Evolutionary conservation across 2,888 invertebrate species (phyloP).

Genomic region (Parnassius mnemosyne): DNA sequence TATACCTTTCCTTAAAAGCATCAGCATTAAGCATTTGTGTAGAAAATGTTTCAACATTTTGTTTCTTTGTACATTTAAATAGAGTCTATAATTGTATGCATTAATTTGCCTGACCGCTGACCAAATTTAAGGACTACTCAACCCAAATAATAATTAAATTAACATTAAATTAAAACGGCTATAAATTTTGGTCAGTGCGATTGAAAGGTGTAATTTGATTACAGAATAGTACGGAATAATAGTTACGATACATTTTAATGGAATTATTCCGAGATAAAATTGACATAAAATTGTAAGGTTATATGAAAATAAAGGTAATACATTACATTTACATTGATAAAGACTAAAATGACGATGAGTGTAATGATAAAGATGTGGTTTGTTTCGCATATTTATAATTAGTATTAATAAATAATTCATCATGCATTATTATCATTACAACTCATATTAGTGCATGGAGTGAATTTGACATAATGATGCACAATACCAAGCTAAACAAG

Average conservation of each 20-base stretch:
- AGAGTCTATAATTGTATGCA: conserved; percentile 23
- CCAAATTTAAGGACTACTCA: conserved; percentile 25
- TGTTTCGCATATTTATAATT: no score
- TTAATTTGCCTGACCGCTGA: conserved; percentile 26
- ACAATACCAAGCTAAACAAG: no score
- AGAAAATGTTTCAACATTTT: neutral
- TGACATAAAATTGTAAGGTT: neutral
- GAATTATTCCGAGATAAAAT: conserved; percentile 7
- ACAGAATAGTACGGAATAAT: conserved; percentile 18
- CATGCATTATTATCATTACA: no score
- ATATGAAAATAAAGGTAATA: no score
- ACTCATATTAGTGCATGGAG: no score
- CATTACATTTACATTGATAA: no score
- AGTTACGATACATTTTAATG: conserved; percentile 22
- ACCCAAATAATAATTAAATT: conserved; percentile 31
- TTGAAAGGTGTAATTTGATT: conserved; percentile 32
- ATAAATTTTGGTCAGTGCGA: conserved; percentile 31
- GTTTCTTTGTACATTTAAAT: conserved; percentile 16
- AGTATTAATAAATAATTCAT: no score
- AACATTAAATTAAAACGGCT: conserved; percentile 30
- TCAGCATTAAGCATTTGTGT: conserved; percentile 5
- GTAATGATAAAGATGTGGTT: no score
- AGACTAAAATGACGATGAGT: no score
- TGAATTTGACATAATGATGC: no score
- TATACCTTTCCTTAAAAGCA: conserved; percentile 24